Evolutionary conservation across 2,888 invertebrate genomes (phyloP).

Genomic region (Mythimna pallens): DNA sequence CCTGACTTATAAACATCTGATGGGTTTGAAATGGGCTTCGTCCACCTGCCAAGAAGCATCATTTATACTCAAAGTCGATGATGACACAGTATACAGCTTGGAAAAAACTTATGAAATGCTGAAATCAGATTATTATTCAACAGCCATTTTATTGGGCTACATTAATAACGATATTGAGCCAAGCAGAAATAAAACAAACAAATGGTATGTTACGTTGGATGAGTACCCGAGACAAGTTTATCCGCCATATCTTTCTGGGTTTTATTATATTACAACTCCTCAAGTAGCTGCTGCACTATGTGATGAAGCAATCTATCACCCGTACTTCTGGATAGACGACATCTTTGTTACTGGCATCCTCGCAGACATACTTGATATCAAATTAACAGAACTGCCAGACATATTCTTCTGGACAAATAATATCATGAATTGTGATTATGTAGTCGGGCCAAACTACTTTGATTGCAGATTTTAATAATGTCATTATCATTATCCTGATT

Average conservation of each 20-base stretch:
- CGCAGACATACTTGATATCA: conserved; percentile 89
- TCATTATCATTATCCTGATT: conserved; percentile 87
- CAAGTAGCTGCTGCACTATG: conserved; percentile 91
- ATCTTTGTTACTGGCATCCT: conserved; percentile 96
- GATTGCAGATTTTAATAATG: conserved; percentile 92
- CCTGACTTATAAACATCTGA: conserved; percentile 95
- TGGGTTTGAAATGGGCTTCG: conserved; percentile 95
- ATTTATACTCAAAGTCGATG: conserved; percentile 73
- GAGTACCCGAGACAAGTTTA: conserved; percentile 92
- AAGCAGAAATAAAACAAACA: conserved; percentile 92
- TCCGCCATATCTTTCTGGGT: conserved; percentile 95
- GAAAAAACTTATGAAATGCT: conserved; percentile 83
- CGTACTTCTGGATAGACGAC: conserved; percentile 98
- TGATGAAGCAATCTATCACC: conserved; percentile 87
- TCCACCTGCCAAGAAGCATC: conserved; percentile 91
- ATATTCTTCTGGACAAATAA: conserved; percentile 93
- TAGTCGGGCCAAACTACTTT: conserved; percentile 93
- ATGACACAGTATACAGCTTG: conserved; percentile 92
- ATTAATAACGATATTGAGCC: conserved; percentile 92
- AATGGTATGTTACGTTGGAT: conserved; percentile 94
- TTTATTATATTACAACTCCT: conserved; percentile 95
- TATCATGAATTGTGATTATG: conserved; percentile 93
- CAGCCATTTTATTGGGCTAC: conserved; percentile 91
- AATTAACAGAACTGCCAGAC: conserved; percentile 89
- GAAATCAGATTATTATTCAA: conserved; percentile 59